phyloP scores from a whole-genome alignment of 1,140 invertebrate species.

The Philotrypesis tridentata region DNA sequence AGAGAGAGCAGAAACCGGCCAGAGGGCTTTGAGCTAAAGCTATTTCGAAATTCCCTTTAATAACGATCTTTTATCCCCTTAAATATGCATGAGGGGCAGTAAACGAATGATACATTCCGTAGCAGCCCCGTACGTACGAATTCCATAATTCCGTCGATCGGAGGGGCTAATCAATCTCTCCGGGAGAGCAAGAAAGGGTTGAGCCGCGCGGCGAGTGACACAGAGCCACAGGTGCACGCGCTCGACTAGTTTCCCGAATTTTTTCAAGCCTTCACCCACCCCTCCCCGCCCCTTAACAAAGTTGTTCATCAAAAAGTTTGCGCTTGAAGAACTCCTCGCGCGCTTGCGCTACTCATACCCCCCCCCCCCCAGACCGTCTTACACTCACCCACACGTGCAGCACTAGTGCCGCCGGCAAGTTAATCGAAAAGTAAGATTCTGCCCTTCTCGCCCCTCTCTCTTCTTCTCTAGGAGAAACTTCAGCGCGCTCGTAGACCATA shows the following conservation, averaged over 20 bases:
- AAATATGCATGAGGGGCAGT: no score
- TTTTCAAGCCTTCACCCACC: conserved; percentile 19
- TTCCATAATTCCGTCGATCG: conserved; percentile 13
- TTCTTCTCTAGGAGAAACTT: conserved; percentile 17
- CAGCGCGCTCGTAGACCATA: conserved; percentile 36
- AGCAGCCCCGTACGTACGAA: no score
- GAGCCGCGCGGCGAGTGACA: no score
- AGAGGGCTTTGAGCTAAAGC: conserved; percentile 58
- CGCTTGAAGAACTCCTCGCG: conserved; percentile 25
- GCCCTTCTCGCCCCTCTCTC: not conserved
- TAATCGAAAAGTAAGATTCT: conserved; percentile 50
- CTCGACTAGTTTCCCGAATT: conserved; percentile 29
- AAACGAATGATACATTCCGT: no score
- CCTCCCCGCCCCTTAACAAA: conserved; percentile 40
- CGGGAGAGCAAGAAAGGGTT: no score
- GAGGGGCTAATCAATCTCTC: not conserved
- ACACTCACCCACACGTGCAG: not conserved
- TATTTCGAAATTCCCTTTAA: conserved; percentile 68
- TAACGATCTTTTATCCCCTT: conserved; percentile 47
- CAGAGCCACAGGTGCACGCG: not conserved
- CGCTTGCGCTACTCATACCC: not conserved
- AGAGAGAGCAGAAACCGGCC: no score
- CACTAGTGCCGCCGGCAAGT: conserved; percentile 3
- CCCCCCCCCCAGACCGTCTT: no score
- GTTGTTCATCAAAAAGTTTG: conserved; percentile 52